These are phyloP conservation scores for Biston betularia DNA, from an alignment of 2,888 invertebrate species.

Conservation along the genomic window DNA sequence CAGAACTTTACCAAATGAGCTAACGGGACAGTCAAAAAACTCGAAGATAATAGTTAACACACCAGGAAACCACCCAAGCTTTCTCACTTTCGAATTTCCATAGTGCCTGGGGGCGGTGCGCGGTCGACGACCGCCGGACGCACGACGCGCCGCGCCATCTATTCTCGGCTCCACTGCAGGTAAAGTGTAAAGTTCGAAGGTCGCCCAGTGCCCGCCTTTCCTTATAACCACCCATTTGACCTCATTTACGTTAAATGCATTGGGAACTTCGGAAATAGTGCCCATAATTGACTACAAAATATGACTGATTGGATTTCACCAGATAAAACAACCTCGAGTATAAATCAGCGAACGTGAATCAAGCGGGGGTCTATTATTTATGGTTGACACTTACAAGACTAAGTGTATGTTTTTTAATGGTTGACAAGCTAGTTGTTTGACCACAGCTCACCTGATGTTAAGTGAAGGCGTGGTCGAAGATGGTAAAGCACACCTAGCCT, in stretches of 20 bases:
- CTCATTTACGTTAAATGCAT: constrained; percentile 17
- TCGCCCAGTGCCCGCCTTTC: constrained; percentile 65
- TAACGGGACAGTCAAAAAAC: too few species aligned
- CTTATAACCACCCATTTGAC: constrained; percentile 40
- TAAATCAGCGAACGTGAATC: too few species aligned
- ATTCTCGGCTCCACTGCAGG: constrained; percentile 73
- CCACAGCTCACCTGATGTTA: too few species aligned
- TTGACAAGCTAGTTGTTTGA: too few species aligned
- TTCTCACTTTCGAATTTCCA: constrained; percentile 13
- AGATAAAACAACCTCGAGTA: too few species aligned
- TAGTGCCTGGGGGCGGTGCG: constrained; percentile 37
- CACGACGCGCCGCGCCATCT: constrained; percentile 69
- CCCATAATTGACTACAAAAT: neutral
- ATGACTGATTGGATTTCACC: neutral
- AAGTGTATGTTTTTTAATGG: too few species aligned
- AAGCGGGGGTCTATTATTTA: too few species aligned
- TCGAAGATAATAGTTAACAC: too few species aligned
- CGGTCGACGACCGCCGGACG: constrained; percentile 74
- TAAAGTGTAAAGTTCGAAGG: constrained; percentile 56
- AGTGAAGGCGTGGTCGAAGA: too few species aligned
- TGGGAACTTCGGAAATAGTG: neutral
- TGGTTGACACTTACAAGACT: too few species aligned
- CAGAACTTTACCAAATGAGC: too few species aligned
- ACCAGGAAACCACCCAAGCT: neutral
- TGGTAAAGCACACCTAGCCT: too few species aligned